Evolutionary conservation across 2,888 invertebrate genomes (phyloP), one percentile per base, ranked within the genome.

Genomic region (Alloscopus bannaensis): DNA sequence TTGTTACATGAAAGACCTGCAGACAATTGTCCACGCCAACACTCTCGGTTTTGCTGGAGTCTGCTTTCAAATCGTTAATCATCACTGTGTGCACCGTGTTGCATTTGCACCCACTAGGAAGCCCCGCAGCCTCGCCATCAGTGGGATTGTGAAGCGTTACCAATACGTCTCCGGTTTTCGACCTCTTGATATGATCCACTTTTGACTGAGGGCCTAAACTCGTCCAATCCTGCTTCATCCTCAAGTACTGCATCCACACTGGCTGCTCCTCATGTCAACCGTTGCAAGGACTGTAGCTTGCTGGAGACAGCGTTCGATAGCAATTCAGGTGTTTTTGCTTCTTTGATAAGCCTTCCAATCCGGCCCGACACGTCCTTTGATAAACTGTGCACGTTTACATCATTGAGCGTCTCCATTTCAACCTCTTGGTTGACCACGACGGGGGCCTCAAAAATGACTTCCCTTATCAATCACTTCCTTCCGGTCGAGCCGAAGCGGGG

Each of bases 191-290:
- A 18, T 62, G 55, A 28, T 73, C 78, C 24, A 82, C 70, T 66
- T 64, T 57, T 20, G 76, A 76, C 4, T 60, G 57, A 4, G 40
- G 20, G 8, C 47, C 59, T 0, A 72, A 28, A 11, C 18, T 16
- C 45, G 57, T 55, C 73, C 73, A 52, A 24, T 79, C 65, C 13
- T 81, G 47, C 13, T 65, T 76, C 66, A 81, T 31, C 0, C 52
- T 22, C 8, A 82, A 62, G 26, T 83, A 83, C 18, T 85, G 81
- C 24, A 85, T 45, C 84, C 84, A 85, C 13, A 76, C 64, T 16
- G 85, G 72, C 0, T 52, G 65, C n/a, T 66, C 52, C 16, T 68
- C 11, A n/a, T n/a, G 1, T 50, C 3, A 20, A 68, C 28, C 8
- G 26, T 59, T 31, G n/a, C 4, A 26, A 76, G 31, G 18, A 31